Base-by-base conservation (phyloP, 2,797 vertebrate species). In the Nannoperca australis region DNA sequence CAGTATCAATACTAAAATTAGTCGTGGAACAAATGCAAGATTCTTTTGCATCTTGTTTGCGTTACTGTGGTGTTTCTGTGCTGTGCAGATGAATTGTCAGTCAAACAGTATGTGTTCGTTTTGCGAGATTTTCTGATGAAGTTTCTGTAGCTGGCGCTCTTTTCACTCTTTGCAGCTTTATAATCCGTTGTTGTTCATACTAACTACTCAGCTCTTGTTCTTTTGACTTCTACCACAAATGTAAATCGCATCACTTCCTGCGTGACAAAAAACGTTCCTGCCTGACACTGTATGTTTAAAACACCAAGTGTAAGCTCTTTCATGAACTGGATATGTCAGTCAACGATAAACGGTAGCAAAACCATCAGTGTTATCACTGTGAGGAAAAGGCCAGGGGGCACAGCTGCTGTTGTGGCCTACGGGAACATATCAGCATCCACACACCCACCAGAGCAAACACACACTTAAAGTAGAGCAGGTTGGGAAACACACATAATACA, bases 301-400 rank as follows among this genome's bases (percentile, higher is more conserved):
- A 34, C 32, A 38, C 58, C 32, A 58, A 60, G 67, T 44, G 17
- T 34, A 60, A 73, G 68, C 76, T 70, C 56, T 79, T 71, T 81
- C 53, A 70, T 84, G 83, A 88, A 83, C 78, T 85, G 69, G 74
- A 85, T 83, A 76, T 78, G 83, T 88, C 85, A 83, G 68, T 85
- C 83, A 88, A 3, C 7, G 32, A 63, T 71, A 78, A 85, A 80
- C 9, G 24, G 30, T 44, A 60, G 76, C 71, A 77, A 55, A 79
- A 65, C 49, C 68, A 85, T 84, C 74, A 82, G 27, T 79, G 68
- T 64, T 60, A 68, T 71, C 73, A 79, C 55, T 78, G 56, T 61
- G 63, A 69, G 63, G 64, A 67, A 63, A 30, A 76, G 55, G 84
- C 73, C 67, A 73, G 70, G 49, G 74, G 74, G 55, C 58, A 83